A percentile compares a stretch with the other conserved stretches of the same genome.
Conservation (phyloP, 2,888 invertebrate species). For the Oeneis ivallda region DNA sequence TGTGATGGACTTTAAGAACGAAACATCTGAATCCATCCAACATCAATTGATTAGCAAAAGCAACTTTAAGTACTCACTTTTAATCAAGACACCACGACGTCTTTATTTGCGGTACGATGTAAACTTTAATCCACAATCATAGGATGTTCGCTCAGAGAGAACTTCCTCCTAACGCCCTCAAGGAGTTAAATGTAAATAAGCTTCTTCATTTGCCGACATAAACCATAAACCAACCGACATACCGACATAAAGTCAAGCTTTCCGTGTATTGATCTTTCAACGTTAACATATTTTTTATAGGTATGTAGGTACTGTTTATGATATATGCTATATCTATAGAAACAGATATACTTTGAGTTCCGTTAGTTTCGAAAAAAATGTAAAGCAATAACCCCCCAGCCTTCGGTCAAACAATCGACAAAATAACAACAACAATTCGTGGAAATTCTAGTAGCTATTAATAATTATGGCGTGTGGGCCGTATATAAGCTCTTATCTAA, state of each 20-base stretch:
- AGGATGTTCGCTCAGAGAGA: neutral
- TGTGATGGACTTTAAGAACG: no score
- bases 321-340: no score
- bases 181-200: constrained; percentile 1
- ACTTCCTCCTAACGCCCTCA: constrained; percentile 1
- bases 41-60: neutral
- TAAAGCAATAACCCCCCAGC: neutral
- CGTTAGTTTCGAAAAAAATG: no score
- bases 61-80: neutral
- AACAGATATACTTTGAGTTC: no score
- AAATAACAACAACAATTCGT: neutral
- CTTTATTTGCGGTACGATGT: constrained; percentile 1
- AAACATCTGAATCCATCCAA: neutral
- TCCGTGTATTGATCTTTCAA: neutral
- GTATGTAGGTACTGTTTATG: no score
- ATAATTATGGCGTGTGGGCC: constrained; percentile 1
- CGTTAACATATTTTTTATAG: no score
- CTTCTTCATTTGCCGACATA: no score
- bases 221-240: no score
- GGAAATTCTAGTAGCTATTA: constrained; percentile 10
- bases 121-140: neutral
- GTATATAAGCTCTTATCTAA: neutral
- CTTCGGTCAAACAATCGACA: neutral
- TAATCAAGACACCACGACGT: no score
- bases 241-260: neutral